Base-by-base conservation (phyloP, 37 sponge, comb jelly and placozoan genomes). In the Eunapius fragilis region DNA sequence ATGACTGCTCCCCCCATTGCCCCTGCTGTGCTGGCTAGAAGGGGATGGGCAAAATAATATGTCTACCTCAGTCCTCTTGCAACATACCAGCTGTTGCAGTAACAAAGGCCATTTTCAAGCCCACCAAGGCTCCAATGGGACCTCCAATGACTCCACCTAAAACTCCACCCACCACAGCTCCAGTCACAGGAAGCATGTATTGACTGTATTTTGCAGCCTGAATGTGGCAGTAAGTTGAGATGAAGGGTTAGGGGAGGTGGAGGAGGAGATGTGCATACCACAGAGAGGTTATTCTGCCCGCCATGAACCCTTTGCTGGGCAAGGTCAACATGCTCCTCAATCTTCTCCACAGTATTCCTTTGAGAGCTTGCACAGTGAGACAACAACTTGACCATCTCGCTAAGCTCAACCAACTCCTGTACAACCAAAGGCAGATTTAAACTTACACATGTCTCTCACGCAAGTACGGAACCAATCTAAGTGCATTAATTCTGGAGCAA, bases 101-200 rank as follows among this genome's bases (percentile, higher is more conserved):
- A 41, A 82, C 70, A 47, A 72, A 31, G 25, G 82, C 92, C 31
- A 77, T 34, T 33, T 94, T 91, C 5, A 85, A 26, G 30, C 95
- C 95, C 74, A 82, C 89, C 1, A 91, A 19, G 24, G 83, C 80
- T 72, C 95, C 95, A 74, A 94, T 67, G 3, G 95, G 95, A 23
- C 95, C 95, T 30, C 92, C 95, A 30, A 94, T 82, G 23, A 82
- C 86, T 17, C 89, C 88, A 2, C 95, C 95, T 22, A 91, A 71
- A 25, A 88, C 80, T 27, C 91, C 95, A 0, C 91, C 91, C 68
- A 91, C 76, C 26, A 94, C 25, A 12, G 91, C 95, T 68, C 95
- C 95, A 48, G 86, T 88, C 72, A 94, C 83, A 30, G 95, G 95
- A 32, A 88, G 75, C n/a, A 91, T 27, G 74, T 85, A 89, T 19